Evolutionary conservation across 1,140 invertebrate species (phyloP), one percentile per base, ranked within the genome.

Genomic region (Drosophila funebris): DNA sequence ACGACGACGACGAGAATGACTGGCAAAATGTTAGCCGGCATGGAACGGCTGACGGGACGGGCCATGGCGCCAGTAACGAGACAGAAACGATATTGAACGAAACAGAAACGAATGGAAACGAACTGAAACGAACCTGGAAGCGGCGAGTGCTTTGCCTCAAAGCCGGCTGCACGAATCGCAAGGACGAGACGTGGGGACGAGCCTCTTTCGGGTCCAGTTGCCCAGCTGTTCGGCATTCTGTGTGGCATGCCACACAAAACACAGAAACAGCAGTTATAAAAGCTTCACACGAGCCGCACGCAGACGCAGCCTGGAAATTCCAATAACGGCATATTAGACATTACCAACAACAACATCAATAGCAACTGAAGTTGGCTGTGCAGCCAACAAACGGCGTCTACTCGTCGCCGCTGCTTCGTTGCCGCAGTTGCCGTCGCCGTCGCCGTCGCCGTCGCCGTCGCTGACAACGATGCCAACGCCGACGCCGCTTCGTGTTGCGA

Each of bases 401-500:
- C 50, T 70, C 41, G 66, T 73, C 68, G 81, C 66, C 52, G 56
- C 56, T 33, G 54, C 53, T 44, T 54, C 54, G 70, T 13, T n/a
- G 67, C 41, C 18, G 60, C 41, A 13, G 41, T 43, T 16, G 37
- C 9, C 33, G 67, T 41, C 29, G 60, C 8, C 9, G 41, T 20
- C 27, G 56, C 31, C 13, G 46, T 24, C 41, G 52, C 41, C 6
- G 41, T 20, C 31, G 62, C 29, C 7, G 60, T 31, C 27, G 46
- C 37, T n/a, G 24, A 7, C 50, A 63, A 31, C 16, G 63, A n/a
- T 29, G 46, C 31, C 27, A 60, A 20, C 31, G 41, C 43, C n/a
- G 29, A 36, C 46, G 58, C 58, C 64, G 77, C 83, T 88, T 88
- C 83, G 78, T 88, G 76, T 46, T 83, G 78, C 83, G 62, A 81